Evolutionary conservation across 2,888 invertebrate species (phyloP).

Genomic region (Platypus cylindrus): DNA sequence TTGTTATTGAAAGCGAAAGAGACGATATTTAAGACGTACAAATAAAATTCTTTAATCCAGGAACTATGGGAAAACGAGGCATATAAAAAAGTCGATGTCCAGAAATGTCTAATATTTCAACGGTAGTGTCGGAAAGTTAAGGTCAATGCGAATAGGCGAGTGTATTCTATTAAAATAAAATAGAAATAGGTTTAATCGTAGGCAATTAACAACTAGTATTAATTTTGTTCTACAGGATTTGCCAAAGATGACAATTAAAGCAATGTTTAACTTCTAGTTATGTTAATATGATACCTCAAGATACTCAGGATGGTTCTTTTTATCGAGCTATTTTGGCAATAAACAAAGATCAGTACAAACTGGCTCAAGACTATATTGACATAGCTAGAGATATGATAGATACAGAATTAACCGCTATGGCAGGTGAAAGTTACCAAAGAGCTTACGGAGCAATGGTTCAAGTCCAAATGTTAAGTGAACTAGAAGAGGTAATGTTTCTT

Average conservation of each 20-base stretch:
- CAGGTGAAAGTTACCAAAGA: slow-evolving; percentile 88
- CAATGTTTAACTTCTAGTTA: slow-evolving; percentile 30
- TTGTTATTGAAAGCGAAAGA: no score
- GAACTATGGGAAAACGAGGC: no score
- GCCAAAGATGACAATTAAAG: not conserved
- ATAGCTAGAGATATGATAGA: slow-evolving; percentile 88
- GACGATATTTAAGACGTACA: no score
- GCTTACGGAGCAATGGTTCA: slow-evolving; percentile 94
- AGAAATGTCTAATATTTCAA: no score
- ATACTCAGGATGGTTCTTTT: slow-evolving; percentile 91
- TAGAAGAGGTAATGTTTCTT: slow-evolving; percentile 58
- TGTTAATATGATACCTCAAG: slow-evolving; percentile 77
- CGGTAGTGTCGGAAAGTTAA: no score
- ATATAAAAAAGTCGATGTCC: no score
- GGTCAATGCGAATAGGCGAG: no score
- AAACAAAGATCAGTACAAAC: slow-evolving; percentile 57
- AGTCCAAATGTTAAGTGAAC: slow-evolving; percentile 91
- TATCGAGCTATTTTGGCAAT: slow-evolving; percentile 88
- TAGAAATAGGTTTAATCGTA: no score
- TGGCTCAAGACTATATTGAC: slow-evolving; percentile 61
- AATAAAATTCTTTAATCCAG: no score
- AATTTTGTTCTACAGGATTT: not conserved
- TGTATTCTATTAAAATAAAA: no score
- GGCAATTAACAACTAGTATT: no score
- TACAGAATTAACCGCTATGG: slow-evolving; percentile 93